Conservation (phyloP, 2,888 invertebrate species). For the Oithona nana region DNA sequence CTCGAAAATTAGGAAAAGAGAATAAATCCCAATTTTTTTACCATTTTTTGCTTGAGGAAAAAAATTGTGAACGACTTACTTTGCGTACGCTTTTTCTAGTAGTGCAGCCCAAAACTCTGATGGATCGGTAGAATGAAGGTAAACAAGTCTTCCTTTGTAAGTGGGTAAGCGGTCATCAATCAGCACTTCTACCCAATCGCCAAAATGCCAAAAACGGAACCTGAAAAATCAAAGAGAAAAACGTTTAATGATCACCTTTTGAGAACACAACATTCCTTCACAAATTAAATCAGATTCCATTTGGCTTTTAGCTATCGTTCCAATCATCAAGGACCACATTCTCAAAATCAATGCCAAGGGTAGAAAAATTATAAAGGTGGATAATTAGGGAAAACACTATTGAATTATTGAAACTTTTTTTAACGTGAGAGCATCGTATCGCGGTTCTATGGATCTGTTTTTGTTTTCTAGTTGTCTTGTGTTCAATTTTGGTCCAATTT, state of each 20-base stretch:
- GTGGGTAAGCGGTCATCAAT: conserved; percentile 57
- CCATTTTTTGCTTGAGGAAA: no score
- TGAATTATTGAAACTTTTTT: no score
- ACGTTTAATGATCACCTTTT: neutral
- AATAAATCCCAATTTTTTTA: neutral
- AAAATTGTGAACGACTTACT: conserved; percentile 38
- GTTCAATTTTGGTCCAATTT: no score
- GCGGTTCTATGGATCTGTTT: no score
- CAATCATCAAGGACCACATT: no score
- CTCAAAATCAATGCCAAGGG: no score
- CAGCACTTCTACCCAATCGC: conserved; percentile 50
- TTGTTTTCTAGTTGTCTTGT: no score
- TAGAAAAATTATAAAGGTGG: no score
- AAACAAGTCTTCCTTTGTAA: conserved; percentile 41
- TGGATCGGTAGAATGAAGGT: conserved; percentile 39
- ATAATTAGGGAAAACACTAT: no score
- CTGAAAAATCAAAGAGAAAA: conserved; percentile 28
- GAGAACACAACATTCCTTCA: neutral
- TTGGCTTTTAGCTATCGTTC: no score
- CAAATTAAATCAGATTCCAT: no score
- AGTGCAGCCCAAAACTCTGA: conserved; percentile 57
- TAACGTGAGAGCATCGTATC: no score
- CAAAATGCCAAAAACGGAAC: conserved; percentile 61
- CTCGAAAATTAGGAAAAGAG: neutral
- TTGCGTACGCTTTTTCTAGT: conserved; percentile 60